Evolutionary conservation across 2,113 vertebrate genomes (phyloP), one percentile per base, ranked within the genome.

Genomic region (Ailurus styani): DNA sequence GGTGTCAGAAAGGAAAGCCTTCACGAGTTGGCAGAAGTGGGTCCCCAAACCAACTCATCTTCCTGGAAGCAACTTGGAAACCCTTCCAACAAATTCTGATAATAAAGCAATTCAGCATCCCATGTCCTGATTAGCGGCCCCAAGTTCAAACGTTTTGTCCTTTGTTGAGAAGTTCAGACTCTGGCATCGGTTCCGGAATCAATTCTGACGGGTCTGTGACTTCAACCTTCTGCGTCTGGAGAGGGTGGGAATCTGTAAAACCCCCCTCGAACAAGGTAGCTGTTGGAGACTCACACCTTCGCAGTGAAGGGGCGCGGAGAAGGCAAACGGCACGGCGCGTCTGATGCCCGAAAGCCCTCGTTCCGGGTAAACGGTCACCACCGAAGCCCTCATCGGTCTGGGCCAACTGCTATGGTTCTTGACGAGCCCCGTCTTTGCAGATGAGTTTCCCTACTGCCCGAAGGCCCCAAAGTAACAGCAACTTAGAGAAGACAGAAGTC

Each of bases 291-390:
- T 70, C 68, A 37, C 17, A 70, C 20, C n/a, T 37, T 70, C n/a
- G 18, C 68, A 25, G 37, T 3, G 64, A 47, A 37, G 79, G 11
- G 0, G 18, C 20, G 9, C 2, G 1, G 64, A 50, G 62, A 47
- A 14, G 17, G 21, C 1, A 7, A 11, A 31, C 3, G 17, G 40
- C 29, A 5, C 0, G 4, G 8, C 4, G 50, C 0, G 5, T 6
- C 85, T 15, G 55, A 55, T 0, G 0, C 60, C 60, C 2, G 0
- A 27, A 40, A 40, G 27, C 42, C 42, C 70, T 31, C 0, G 0
- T 6, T 4, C 13, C 2, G 0, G 0, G 5, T 6, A 13, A 6
- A 25, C 4, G 0, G 7, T 29, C 40, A 2, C 2, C 50, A 2
- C 7, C 27, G 2, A 14, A 50, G 31, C 25, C 37, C 55, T 29